Base-by-base conservation (phyloP, 2,888 invertebrate species). In the Agriopis aurantiaria region DNA sequence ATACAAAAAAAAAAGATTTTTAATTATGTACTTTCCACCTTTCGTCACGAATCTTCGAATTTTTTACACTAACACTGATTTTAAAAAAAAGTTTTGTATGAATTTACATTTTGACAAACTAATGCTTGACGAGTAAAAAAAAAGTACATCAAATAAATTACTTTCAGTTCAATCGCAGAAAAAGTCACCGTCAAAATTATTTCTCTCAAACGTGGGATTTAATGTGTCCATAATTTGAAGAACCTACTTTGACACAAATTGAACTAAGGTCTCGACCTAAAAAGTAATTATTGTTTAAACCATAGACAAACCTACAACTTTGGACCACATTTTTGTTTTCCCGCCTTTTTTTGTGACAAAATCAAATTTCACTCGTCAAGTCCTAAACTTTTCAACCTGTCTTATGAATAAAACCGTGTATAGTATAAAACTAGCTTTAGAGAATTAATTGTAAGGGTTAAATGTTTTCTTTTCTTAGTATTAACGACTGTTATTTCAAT, bases 1-100 rank as follows among this genome's bases (percentile, higher is more conserved):
- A 78, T 23, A 23, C 17, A 78, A 78, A 83, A 85, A 83, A 79
- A 79, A 76, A 66, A 81, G 78, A 62, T 55, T 53, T 73, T 63
- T 77, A 48, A 49, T 62, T 62, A 53, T 11, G 23, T 62, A 78
- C 56, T 72, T 52, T 66, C 51, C 55, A 69, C 65, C 61, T 58
- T 63, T 63, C 43, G 65, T 65, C 71, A 62, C 71, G 12, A 11
- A 52, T 55, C 52, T 71, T 71, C 55, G 49, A 60, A 67, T 60
- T 48, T 45, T 68, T 71, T 49, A 67, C 59, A 64, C 64, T 59
- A 12, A 66, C 64, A 71, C 65, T 51, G 10, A 64, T 60, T 59
- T 63, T 41, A 60, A 17, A 56, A 56, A 40, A 53, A 45, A n/a
- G 43, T 43, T 60, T 58, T 17, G n/a, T 14, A 56, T 68, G 23